A percentile compares a stretch with the other conserved stretches of the same genome.
phyloP scores from a whole-genome alignment of 2,888 invertebrate species.

The Agriotes lineatus region DNA sequence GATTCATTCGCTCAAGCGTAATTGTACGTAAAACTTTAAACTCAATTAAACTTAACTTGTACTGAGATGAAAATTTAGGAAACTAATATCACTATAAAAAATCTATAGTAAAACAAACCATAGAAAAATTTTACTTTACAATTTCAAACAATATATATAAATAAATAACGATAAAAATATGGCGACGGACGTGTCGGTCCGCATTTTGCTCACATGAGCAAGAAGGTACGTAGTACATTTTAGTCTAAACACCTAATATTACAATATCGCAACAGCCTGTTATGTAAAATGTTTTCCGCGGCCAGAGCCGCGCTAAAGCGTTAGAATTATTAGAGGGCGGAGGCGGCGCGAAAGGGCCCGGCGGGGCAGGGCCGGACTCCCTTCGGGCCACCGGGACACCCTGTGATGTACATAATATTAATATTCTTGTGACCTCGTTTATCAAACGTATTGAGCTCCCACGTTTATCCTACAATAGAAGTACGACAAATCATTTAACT shows the following conservation, averaged over 20 bases:
- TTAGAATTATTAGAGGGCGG: constrained; percentile 65
- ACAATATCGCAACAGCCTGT: constrained; percentile 67
- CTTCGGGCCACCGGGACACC: constrained; percentile 38
- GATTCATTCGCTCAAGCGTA: constrained; percentile 51
- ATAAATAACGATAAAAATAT: constrained; percentile 49
- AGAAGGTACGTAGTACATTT: constrained; percentile 58
- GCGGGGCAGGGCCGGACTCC: constrained; percentile 51
- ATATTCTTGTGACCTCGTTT: constrained; percentile 44
- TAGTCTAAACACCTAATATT: constrained; percentile 63
- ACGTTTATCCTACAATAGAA: constrained; percentile 60
- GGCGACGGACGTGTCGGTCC: constrained; percentile 48
- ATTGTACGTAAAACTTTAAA: constrained; percentile 48
- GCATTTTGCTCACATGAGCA: constrained; percentile 50
- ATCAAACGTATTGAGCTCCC: constrained; percentile 48
- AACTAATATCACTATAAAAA: constrained; percentile 61
- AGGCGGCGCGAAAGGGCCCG: constrained; percentile 41
- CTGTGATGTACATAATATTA: constrained; percentile 43
- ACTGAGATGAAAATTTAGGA: constrained; percentile 52
- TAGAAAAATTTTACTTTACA: constrained; percentile 44
- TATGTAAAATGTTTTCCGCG: constrained; percentile 63
- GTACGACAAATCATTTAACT: constrained; percentile 55
- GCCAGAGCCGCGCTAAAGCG: constrained; percentile 66
- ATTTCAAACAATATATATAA: constrained; percentile 40
- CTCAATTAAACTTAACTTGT: constrained; percentile 51
- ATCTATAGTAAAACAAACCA: constrained; percentile 46